phyloP scores from a whole-genome alignment of 2,888 invertebrate species.

The Mantis religiosa region DNA sequence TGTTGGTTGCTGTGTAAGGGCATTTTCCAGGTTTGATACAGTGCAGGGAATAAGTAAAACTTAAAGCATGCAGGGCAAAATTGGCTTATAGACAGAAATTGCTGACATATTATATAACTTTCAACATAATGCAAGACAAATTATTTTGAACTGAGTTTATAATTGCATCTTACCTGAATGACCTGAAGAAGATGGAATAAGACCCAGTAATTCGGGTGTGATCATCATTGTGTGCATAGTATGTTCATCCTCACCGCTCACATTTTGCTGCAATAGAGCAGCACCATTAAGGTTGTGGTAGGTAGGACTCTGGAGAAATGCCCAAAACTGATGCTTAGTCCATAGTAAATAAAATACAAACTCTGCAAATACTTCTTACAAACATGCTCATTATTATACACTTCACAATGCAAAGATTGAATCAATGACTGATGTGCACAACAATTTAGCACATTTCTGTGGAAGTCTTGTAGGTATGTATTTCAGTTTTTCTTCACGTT shows the following conservation, averaged over 20 bases:
- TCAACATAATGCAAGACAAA: no score
- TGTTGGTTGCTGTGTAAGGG: no score
- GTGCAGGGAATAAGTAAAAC: no score
- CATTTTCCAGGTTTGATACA: no score
- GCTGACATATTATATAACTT: no score
- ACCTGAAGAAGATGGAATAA: slow-evolving; percentile 48
- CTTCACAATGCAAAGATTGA: neutral
- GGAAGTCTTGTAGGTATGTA: no score
- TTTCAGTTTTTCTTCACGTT: no score
- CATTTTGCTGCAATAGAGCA: slow-evolving; percentile 37
- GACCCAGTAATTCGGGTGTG: slow-evolving; percentile 56
- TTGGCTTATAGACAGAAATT: no score
- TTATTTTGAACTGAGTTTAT: neutral
- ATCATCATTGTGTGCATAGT: slow-evolving; percentile 58
- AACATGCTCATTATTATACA: neutral
- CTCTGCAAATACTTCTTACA: neutral
- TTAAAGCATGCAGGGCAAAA: no score
- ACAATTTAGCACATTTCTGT: neutral
- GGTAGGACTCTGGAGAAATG: slow-evolving; percentile 13
- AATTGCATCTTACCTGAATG: slow-evolving; percentile 29
- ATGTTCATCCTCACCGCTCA: slow-evolving; percentile 44
- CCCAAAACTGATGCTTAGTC: neutral
- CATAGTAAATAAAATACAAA: neutral
- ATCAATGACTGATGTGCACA: neutral
- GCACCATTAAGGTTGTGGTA: slow-evolving; percentile 20